Evolutionary conservation across 2,888 invertebrate genomes (phyloP).

Genomic region (Phengaris arion): DNA sequence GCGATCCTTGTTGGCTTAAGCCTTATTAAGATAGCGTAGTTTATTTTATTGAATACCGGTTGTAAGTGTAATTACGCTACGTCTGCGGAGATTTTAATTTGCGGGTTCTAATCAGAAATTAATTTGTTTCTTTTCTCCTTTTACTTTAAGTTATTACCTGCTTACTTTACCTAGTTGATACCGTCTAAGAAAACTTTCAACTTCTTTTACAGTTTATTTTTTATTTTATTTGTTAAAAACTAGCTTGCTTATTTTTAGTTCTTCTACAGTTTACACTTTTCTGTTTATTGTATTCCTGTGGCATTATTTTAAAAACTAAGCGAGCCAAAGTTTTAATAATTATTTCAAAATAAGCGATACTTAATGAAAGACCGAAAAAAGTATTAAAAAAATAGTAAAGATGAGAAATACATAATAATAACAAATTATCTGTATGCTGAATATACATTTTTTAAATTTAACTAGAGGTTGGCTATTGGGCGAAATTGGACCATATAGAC

Average conservation of each 20-base stretch:
- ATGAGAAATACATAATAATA: no score
- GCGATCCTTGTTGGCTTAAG: conserved; percentile 29
- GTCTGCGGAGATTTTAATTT: not conserved
- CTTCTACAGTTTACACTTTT: not conserved
- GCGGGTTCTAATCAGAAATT: not conserved
- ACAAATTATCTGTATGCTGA: no score
- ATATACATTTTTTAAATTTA: no score
- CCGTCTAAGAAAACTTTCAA: no score
- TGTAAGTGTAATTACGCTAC: not conserved
- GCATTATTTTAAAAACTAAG: not conserved
- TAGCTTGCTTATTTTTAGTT: not conserved
- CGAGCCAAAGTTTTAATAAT: not conserved
- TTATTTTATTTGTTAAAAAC: not conserved
- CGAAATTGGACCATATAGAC: no score
- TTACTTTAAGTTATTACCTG: no score
- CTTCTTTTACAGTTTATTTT: no score
- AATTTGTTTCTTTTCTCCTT: not conserved
- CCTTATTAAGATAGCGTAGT: conserved; percentile 20
- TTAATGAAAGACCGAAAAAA: no score
- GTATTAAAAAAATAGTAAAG: no score
- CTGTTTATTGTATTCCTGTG: not conserved
- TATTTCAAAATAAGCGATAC: no score
- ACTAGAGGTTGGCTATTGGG: no score
- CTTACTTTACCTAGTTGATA: no score
- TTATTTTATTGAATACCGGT: conserved; percentile 6